Percentiles rank a stretch among this genome's conserved stretches.
These are phyloP conservation scores for Zaprionus africanus DNA, from an alignment of 1,140 invertebrate species.

Conservation along the genomic window DNA sequence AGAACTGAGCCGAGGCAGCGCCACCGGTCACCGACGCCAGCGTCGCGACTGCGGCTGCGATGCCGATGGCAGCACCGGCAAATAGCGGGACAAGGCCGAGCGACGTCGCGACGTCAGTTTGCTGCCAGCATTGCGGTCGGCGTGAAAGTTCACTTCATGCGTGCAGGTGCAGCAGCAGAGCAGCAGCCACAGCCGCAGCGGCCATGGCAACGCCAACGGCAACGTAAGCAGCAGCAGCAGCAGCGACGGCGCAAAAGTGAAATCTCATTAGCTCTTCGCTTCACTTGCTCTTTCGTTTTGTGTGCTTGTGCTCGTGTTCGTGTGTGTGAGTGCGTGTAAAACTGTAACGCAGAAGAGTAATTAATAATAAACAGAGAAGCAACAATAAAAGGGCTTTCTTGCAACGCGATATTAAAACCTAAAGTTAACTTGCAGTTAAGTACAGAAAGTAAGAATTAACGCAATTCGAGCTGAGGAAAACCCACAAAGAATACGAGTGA, in stretches of 20 bases:
- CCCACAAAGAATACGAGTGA: slow-evolving; percentile 5
- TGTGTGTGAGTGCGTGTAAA: slow-evolving; percentile 18
- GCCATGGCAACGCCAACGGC: slow-evolving; percentile 11
- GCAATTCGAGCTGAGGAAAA: not conserved
- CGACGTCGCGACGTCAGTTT: slow-evolving; percentile 15
- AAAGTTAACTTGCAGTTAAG: slow-evolving; percentile 31
- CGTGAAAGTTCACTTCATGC: slow-evolving; percentile 45
- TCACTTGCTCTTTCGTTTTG: slow-evolving; percentile 21
- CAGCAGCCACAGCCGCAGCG: slow-evolving; percentile 22
- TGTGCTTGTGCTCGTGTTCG: slow-evolving; percentile 9
- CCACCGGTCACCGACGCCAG: slow-evolving; percentile 22
- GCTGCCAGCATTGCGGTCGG: slow-evolving; percentile 34
- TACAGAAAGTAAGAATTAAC: slow-evolving; percentile 13
- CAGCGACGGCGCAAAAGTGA: slow-evolving; percentile 41
- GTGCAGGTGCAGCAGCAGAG: slow-evolving; percentile 20
- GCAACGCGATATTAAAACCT: not conserved
- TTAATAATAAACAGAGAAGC: slow-evolving; percentile 29
- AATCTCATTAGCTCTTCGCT: slow-evolving; percentile 40
- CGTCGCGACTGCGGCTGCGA: slow-evolving; percentile 1
- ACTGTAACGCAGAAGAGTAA: slow-evolving; percentile 32
- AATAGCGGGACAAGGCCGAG: slow-evolving; percentile 41
- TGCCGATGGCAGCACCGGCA: slow-evolving; percentile 30
- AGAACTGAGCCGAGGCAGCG: slow-evolving; percentile 13
- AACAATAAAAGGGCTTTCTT: slow-evolving; percentile 11
- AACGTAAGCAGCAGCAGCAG: not conserved